These are phyloP conservation scores for Amblyjoppa fuscipennis DNA, from an alignment of 2,888 invertebrate genomes.

Conservation along the genomic window DNA sequence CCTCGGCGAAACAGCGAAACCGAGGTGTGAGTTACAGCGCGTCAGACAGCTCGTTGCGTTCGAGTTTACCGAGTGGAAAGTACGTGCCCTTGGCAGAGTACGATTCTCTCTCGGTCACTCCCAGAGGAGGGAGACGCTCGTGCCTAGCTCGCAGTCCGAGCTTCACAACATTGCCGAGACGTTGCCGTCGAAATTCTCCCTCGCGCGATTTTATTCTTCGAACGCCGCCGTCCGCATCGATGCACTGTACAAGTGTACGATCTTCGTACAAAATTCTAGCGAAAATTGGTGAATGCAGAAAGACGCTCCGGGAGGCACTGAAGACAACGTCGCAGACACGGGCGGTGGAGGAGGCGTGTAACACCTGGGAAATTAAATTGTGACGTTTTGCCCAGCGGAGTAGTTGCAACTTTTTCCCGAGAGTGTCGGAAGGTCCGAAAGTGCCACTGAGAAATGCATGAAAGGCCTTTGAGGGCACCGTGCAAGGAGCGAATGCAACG, in stretches of 20 bases:
- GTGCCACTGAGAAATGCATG: slow-evolving; percentile 65
- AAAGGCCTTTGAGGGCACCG: slow-evolving; percentile 60
- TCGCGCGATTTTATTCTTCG: background rate
- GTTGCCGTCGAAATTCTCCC: background rate
- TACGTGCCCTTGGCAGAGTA: slow-evolving; percentile 62
- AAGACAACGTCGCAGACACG: background rate
- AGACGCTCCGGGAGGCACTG: background rate
- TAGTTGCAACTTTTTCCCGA: slow-evolving; percentile 25
- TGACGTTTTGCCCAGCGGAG: slow-evolving; percentile 58
- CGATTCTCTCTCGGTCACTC: slow-evolving; percentile 41
- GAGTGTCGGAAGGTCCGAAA: slow-evolving; percentile 34
- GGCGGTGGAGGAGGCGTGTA: background rate
- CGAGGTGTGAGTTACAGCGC: slow-evolving; percentile 71
- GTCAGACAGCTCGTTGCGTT: slow-evolving; percentile 68
- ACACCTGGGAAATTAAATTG: slow-evolving; percentile 61
- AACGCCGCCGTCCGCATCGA: background rate
- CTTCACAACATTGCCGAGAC: slow-evolving; percentile 43
- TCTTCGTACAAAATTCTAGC: slow-evolving; percentile 2
- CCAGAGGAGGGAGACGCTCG: slow-evolving; percentile 44
- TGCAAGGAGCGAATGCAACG: slow-evolving; percentile 27
- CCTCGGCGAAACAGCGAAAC: slow-evolving; percentile 40
- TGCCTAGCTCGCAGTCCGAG: slow-evolving; percentile 28
- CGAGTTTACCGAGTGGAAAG: slow-evolving; percentile 66
- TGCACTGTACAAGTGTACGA: background rate
- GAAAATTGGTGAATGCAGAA: slow-evolving; percentile 2